Percentiles rank a stretch among this genome's conserved stretches.
Conservation (phyloP, 2,888 invertebrate genomes). For the Spodoptera picta region DNA sequence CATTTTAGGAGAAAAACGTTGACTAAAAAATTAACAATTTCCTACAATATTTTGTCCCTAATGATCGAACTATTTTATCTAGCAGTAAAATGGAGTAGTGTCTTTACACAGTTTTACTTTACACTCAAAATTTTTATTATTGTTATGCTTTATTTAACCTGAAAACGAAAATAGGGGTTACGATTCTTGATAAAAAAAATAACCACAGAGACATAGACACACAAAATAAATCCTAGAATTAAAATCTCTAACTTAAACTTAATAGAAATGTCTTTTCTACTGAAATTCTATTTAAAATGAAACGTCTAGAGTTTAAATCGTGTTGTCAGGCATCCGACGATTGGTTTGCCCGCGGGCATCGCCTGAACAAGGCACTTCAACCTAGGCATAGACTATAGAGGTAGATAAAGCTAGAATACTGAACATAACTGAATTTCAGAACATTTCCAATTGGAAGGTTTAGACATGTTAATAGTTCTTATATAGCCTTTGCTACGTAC, state of each 20-base stretch:
- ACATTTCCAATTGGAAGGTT: neutral
- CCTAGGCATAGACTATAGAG: neutral
- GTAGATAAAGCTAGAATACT: conserved; percentile 6
- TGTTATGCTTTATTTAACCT: no score
- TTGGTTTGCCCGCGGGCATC: conserved; percentile 24
- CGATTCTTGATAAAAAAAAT: no score
- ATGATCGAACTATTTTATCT: no score
- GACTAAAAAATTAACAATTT: no score
- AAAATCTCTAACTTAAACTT: neutral
- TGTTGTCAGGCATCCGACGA: conserved; percentile 21
- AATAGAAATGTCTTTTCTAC: neutral
- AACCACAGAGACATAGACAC: neutral
- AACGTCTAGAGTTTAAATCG: conserved; percentile 11
- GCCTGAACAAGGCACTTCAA: conserved; percentile 4
- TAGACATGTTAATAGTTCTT: no score
- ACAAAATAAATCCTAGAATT: neutral
- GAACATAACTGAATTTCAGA: conserved; percentile 6
- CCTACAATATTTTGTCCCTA: no score
- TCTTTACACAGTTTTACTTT: no score
- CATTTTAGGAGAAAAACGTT: no score
- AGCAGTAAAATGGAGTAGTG: no score
- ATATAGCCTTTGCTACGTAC: no score
- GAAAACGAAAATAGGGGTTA: no score
- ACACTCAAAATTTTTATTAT: no score
- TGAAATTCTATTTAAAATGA: conserved; percentile 25